Evolutionary conservation across 2,797 vertebrate genomes (phyloP).

Genomic region (Falco cherrug): DNA sequence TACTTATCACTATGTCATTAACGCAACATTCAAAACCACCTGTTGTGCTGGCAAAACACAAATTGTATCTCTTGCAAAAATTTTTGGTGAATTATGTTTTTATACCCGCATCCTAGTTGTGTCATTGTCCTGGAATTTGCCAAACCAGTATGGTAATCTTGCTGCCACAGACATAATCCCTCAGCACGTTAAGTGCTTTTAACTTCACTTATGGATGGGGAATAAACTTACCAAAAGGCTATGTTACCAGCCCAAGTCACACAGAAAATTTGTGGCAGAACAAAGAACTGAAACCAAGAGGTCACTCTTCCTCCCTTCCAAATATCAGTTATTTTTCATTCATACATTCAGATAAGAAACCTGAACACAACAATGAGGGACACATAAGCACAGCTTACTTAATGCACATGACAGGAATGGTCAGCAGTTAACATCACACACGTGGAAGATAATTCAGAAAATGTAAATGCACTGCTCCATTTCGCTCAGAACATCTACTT

Average conservation of each 20-base stretch:
- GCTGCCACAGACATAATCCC: background rate
- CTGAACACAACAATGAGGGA: background rate
- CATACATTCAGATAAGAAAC: background rate
- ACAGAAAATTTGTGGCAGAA: background rate
- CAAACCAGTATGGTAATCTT: background rate
- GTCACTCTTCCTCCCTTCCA: background rate
- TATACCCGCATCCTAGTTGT: background rate
- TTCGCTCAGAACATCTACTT: background rate
- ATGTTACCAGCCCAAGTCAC: background rate
- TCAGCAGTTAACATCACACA: background rate
- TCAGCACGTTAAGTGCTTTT: background rate
- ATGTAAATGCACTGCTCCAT: background rate
- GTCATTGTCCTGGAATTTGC: background rate
- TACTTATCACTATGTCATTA: background rate
- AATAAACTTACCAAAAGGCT: background rate
- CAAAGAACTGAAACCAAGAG: background rate
- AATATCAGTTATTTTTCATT: background rate
- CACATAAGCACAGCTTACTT: background rate
- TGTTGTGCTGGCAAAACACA: background rate
- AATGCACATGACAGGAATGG: background rate
- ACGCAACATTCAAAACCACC: background rate
- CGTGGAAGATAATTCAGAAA: background rate
- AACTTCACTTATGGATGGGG: background rate
- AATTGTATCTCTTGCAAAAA: background rate
- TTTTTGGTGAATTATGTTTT: background rate